Base-by-base conservation (phyloP, 2,113 vertebrate genomes). In the Tangachromis dhanisi region DNA sequence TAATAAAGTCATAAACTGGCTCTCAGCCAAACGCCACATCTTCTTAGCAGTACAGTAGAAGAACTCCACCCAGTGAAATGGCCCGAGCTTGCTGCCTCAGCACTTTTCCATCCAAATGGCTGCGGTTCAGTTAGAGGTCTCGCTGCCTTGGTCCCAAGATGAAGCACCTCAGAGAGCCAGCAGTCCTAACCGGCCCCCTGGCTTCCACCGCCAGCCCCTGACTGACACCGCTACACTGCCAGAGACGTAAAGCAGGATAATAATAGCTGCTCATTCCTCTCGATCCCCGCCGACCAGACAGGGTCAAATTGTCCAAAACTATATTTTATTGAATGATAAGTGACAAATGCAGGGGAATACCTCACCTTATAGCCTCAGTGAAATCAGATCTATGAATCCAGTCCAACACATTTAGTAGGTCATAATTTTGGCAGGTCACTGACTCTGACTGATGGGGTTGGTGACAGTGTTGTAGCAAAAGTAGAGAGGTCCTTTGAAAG, bases 91-190 rank as follows among this genome's bases (percentile, higher is more conserved):
- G 93, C 94, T 92, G 92, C 86, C 88, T 95, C 94, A 95, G 94
- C 94, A 91, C 85, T 95, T 92, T 86, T 91, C 86, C 38, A 45
- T 94, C 94, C 93, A 95, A 91, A 87, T 40, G 80, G 90, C 84
- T 92, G 93, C 35, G 94, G 95, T 95, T 95, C 94, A 94, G 87
- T 80, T 63, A 47, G 92, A 95, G 93, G 93, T 92, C 95, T 93
- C 26, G 68, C 90, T 86, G 91, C 90, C 84, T 90, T 78, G 83
- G 93, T 88, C 93, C 89, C 9, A 90, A 92, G 92, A 93, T 84
- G 93, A 89, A 90, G 94, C 86, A 93, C 88, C 89, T 93, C 91
- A 16, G 85, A 92, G 91, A 92, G 94, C 92, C 90, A 90, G 88
- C 81, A 68, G 84, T 91, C 81, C 90, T 84, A 89, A 91, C 86